phyloP scores from a whole-genome alignment of 2,113 vertebrate genomes.

The Mustelus asterias region DNA sequence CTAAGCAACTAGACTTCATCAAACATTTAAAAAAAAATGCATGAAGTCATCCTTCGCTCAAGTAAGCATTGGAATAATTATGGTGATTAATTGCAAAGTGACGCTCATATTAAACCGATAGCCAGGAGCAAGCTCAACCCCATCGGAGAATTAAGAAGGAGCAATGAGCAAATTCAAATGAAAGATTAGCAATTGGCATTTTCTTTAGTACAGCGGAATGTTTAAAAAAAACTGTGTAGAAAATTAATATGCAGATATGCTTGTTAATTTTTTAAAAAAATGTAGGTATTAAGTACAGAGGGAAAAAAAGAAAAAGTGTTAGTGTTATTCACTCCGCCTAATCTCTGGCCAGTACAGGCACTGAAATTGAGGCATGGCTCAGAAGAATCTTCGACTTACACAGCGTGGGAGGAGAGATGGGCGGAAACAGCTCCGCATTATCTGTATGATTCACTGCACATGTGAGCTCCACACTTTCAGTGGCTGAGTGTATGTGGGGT shows the following conservation, averaged over 20 bases:
- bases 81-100: not conserved
- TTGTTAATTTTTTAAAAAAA: not conserved
- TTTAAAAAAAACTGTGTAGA: not conserved
- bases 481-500: constrained; percentile 1
- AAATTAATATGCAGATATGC: constrained; percentile 17
- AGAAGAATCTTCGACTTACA: constrained; percentile 9
- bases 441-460: constrained; percentile 10
- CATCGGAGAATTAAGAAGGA: not conserved
- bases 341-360: not conserved
- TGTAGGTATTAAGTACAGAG: not conserved
- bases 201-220: not conserved
- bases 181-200: not conserved
- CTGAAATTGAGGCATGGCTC: not conserved
- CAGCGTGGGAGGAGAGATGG: constrained; percentile 6
- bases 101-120: not conserved
- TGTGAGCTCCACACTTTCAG: constrained; percentile 31
- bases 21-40: not conserved
- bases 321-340: constrained; percentile 5
- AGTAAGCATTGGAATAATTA: not conserved
- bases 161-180: not conserved
- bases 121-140: not conserved
- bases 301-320: not conserved
- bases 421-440: constrained; percentile 12
- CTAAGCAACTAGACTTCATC: not conserved
- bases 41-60: not conserved